Evolutionary conservation across 2,888 invertebrate genomes (phyloP).

Genomic region (Idaea straminata): DNA sequence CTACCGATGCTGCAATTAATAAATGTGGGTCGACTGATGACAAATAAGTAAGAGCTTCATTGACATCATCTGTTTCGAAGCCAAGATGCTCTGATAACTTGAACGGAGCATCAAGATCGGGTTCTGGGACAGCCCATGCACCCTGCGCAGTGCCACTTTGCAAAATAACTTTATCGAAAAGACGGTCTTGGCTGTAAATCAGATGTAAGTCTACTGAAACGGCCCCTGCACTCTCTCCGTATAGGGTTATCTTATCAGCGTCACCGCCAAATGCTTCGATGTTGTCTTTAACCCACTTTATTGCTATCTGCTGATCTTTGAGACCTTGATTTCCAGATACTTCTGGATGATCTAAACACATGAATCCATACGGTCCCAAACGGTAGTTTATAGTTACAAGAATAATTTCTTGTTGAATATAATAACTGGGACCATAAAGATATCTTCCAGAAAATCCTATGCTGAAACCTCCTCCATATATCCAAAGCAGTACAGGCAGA

Average conservation of each 20-base stretch:
- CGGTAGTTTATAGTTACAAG: constrained; percentile 43
- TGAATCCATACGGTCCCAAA: constrained; percentile 41
- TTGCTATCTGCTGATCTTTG: constrained; percentile 39
- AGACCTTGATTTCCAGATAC: constrained; percentile 47
- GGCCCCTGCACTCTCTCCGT: constrained; percentile 41
- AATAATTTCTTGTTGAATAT: constrained; percentile 32
- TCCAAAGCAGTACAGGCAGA: constrained; percentile 30
- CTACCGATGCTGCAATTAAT: constrained; percentile 17
- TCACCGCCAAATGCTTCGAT: constrained; percentile 42
- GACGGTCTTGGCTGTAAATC: constrained; percentile 29
- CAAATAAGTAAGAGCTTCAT: constrained; percentile 35
- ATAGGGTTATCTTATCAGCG: constrained; percentile 32
- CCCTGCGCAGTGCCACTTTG: constrained; percentile 38
- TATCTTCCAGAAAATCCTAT: constrained; percentile 11
- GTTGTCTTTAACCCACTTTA: constrained; percentile 43
- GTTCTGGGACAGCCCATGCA: constrained; percentile 24
- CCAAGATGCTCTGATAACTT: constrained; percentile 38
- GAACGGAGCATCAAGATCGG: constrained; percentile 27
- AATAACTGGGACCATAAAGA: constrained; percentile 15
- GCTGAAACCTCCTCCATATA: constrained; percentile 27
- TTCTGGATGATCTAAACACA: constrained; percentile 36
- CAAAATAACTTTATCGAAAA: constrained; percentile 37
- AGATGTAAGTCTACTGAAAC: constrained; percentile 35
- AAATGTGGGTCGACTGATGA: constrained; percentile 16
- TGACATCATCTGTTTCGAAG: constrained; percentile 30